Percentiles rank a stretch among this genome's conserved stretches.
Evolutionary conservation across 2,797 vertebrate species (phyloP).

Genomic region (Hypotaenidia okinawae): DNA sequence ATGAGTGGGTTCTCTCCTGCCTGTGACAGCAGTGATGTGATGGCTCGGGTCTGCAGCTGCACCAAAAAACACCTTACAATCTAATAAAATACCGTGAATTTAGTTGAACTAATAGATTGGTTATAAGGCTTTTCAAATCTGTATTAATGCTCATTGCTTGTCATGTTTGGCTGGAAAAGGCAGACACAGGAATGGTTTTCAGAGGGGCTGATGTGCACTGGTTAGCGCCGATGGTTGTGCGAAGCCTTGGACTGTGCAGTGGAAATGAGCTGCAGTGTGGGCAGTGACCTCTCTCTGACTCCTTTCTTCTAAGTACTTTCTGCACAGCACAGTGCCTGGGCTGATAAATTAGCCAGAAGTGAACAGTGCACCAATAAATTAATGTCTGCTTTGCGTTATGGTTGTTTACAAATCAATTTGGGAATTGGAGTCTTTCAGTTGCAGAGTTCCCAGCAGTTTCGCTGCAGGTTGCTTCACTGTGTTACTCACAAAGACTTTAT

Average conservation of each 20-base stretch:
- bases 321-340: neutral
- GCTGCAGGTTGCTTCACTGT: neutral
- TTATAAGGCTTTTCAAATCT: neutral
- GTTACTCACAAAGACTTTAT: neutral
- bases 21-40: fast-evolving
- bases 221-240: fast-evolving
- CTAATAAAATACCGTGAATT: neutral
- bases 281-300: neutral
- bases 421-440: neutral
- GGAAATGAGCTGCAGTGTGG: neutral
- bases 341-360: neutral
- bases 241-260: neutral
- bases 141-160: neutral
- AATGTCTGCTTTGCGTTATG: neutral
- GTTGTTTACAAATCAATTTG: neutral
- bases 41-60: neutral
- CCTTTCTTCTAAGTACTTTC: neutral
- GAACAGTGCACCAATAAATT: neutral
- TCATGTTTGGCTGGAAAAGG: neutral
- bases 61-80: neutral
- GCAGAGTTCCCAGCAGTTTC: neutral
- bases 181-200: neutral
- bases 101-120: neutral
- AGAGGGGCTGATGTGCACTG: fast-evolving
- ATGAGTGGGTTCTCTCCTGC: neutral